Evolutionary conservation across 2,888 invertebrate species (phyloP), one percentile per base, ranked within the genome.

Genomic region (Caenorhabditis doughertyi): DNA sequence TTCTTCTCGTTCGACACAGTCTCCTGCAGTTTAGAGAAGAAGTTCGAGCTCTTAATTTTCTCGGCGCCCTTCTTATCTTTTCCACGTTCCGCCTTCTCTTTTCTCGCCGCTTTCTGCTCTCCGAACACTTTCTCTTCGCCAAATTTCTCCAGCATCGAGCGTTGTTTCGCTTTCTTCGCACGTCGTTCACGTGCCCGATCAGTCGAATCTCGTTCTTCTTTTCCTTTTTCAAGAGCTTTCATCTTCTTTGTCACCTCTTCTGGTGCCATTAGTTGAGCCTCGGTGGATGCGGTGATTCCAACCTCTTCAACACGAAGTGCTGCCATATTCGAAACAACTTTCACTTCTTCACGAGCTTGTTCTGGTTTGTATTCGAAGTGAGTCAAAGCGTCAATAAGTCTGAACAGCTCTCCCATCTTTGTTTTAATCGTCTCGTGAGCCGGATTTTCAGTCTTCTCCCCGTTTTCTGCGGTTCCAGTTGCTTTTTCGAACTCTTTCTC

Each of bases 251-350:
- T 64, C 23, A 88, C 81, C 70, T 90, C 90, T 83, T 90, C 90
- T 9, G 90, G 90, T 42, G 90, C 90, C 77, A 90, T 74, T 13
- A 89, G 83, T 18, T 89, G 88, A 2, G 85, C 85, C 32, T 87
- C 89, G 4, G 87, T 85, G 4, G 89, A 85, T n/a, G 95, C 95
- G 7, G 96, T 94, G 0, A 98, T 98, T 0, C 97, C 96, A 8
- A 97, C 97, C 93, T 99, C 98, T 92, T 99, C 99, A 94, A 97
- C 95, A 35, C 94, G 94, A 64, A 98, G 95, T 0, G 97, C 96
- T 1, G 98, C 96, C 83, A 96, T 94, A 92, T 99, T 98, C 79
- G 95, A 95, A 5, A 98, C 94, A 80, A 99, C 95, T 93, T 95
- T 96, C 1, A 97, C 93, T 90, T 98, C 98, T 0, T 97, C 95